phyloP scores from a whole-genome alignment of 2,797 vertebrate genomes.

The Oreonectes daqikongensis region DNA sequence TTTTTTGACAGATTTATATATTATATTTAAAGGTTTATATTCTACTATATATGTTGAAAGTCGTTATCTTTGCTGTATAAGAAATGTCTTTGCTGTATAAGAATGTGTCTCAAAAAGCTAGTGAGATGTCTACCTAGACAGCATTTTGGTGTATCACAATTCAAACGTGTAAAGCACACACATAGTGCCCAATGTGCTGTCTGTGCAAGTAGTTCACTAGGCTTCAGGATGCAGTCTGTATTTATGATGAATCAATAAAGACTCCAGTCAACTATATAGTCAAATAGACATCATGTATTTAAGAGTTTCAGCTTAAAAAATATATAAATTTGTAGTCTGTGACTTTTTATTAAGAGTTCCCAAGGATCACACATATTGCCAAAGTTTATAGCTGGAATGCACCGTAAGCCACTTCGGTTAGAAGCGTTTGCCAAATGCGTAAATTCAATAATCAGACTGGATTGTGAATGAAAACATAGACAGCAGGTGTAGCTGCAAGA shows the following conservation, averaged over 20 bases:
- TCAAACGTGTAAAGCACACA: too few species aligned
- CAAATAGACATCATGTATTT: background rate
- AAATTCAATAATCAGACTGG: too few species aligned
- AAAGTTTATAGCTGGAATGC: too few species aligned
- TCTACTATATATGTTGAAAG: background rate
- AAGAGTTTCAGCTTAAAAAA: background rate
- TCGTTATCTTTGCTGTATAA: background rate
- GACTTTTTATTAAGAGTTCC: too few species aligned
- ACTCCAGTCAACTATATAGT: background rate
- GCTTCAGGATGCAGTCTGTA: background rate
- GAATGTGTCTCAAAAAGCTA: background rate
- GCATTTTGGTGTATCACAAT: too few species aligned
- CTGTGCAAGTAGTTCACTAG: too few species aligned
- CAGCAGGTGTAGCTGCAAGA: conserved; percentile 28
- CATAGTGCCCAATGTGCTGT: too few species aligned
- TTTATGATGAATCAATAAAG: background rate
- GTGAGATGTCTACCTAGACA: background rate
- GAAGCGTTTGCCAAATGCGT: too few species aligned
- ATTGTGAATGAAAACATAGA: conserved; percentile 14
- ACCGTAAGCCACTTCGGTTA: too few species aligned
- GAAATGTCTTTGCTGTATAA: too few species aligned
- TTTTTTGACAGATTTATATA: background rate
- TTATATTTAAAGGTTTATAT: background rate
- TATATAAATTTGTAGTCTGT: too few species aligned
- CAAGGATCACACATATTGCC: too few species aligned